These are phyloP conservation scores for Cydia pomonella DNA, from an alignment of 1,140 invertebrate species.

Conservation along the genomic window DNA sequence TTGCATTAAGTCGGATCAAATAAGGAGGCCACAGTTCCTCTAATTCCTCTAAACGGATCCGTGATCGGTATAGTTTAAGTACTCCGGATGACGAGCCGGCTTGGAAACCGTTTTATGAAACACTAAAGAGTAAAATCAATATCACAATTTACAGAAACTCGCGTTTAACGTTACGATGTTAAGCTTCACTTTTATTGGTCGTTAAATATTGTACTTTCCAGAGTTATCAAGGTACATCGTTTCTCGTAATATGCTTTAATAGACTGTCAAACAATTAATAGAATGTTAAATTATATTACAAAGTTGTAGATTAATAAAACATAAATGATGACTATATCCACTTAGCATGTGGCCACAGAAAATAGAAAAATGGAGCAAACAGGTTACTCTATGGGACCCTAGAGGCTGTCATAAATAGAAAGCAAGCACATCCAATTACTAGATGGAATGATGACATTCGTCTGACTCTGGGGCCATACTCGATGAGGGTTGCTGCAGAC, in stretches of 20 bases:
- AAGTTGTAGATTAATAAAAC: too few species aligned
- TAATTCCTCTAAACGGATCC: not conserved
- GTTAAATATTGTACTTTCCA: not conserved
- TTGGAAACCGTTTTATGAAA: constrained; percentile 25
- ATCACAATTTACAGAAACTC: constrained; percentile 28
- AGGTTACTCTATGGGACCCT: too few species aligned
- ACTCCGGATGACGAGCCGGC: not conserved
- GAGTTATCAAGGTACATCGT: not conserved
- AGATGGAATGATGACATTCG: too few species aligned
- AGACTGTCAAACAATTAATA: not conserved
- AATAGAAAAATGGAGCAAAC: too few species aligned
- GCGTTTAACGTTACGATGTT: constrained; percentile 22
- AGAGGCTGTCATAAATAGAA: too few species aligned
- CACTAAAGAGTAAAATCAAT: constrained; percentile 28
- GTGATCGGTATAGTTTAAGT: not conserved
- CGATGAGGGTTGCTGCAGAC: too few species aligned
- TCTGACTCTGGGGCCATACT: too few species aligned
- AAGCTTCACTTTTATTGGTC: constrained; percentile 23
- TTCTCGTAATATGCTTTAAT: not conserved
- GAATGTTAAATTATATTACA: too few species aligned
- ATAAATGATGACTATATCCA: too few species aligned
- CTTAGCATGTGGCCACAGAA: too few species aligned
- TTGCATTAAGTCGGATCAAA: not conserved
- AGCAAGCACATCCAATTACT: too few species aligned
- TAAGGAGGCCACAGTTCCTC: not conserved